Percentiles rank a stretch among this genome's conserved stretches.
Evolutionary conservation across 2,113 vertebrate genomes (phyloP).

Genomic region (Parus major): DNA sequence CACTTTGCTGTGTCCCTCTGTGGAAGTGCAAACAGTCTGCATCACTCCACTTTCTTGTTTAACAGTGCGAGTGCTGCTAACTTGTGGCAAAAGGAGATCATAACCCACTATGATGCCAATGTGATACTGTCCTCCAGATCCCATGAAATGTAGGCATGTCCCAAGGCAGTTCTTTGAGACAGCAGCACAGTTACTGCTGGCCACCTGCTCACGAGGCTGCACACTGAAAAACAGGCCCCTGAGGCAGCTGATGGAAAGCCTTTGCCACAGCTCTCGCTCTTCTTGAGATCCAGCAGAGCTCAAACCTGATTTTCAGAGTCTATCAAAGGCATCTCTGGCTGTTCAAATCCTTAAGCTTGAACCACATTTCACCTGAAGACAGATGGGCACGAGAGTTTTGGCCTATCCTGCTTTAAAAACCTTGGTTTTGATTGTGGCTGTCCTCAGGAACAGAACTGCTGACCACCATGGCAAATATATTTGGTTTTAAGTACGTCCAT

Average conservation of each 20-base stretch:
- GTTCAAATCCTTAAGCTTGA: neutral
- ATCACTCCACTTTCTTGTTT: neutral
- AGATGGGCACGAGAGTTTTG: neutral
- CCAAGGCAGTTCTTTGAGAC: neutral
- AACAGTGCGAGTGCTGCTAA: neutral
- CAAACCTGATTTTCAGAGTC: neutral
- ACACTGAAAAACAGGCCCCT: accelerated
- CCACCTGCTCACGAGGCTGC: neutral
- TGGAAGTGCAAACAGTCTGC: neutral
- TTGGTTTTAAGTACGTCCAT: neutral
- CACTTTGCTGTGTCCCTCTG: neutral
- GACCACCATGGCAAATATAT: neutral
- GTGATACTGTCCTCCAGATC: neutral
- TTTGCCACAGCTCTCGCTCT: neutral
- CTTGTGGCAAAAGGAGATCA: neutral
- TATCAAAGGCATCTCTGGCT: neutral
- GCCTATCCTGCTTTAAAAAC: neutral
- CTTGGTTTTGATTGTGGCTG: neutral
- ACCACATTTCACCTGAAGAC: neutral
- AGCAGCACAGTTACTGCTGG: neutral
- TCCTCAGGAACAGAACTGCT: neutral
- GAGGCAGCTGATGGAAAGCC: neutral
- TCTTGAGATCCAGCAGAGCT: neutral
- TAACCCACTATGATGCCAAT: accelerated
- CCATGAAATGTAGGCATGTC: accelerated